Base-by-base conservation (phyloP, 2,888 invertebrate genomes). In the Agonopterix heracliana region DNA sequence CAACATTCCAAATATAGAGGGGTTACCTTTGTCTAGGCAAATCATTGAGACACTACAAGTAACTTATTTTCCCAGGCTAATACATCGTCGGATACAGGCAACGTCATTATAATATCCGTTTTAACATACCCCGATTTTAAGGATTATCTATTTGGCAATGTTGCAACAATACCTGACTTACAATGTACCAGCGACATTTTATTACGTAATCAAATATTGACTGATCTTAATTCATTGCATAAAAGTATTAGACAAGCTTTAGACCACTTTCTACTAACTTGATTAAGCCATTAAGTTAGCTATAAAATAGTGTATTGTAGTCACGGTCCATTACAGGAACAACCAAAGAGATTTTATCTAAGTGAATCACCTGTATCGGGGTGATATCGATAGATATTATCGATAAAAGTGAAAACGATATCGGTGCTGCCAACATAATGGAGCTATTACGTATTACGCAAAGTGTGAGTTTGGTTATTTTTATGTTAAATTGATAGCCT, bases 361-460 rank as follows among this genome's bases (percentile, higher is more conserved):
- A 73, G 74, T 75, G 75, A 74, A 72, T 78, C 76, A 75, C 70
- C 65, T 63, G 63, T 65, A 74, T 74, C 68, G 63, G 50, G 56
- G 58, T 59, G 58, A 63, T 66, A 73, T 76, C 71, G 71, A 74
- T 69, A 61, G 62, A 70, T 74, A 26, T 71, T 74, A 77, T 81
- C 80, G 83, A 81, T 82, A 74, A 75, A 71, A 70, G 68, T 73
- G 71, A 74, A 76, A 74, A 72, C 69, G 66, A 66, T 72, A 74
- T 72, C 64, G 68, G 67, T 41, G n/a, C 36, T 41, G 41, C 34
- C 41, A 13, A 41, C 46, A 48, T 48, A 46, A 48, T 48, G 41
- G 42, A 43, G 38, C 44, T 12, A 58, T 61, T 56, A 60, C 60
- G 34, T 44, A 34, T 17, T 12, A n/a, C n/a, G n/a, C 26, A 5